Base-by-base conservation (phyloP, 1,140 invertebrate genomes). In the Sesamia nonagrioides region DNA sequence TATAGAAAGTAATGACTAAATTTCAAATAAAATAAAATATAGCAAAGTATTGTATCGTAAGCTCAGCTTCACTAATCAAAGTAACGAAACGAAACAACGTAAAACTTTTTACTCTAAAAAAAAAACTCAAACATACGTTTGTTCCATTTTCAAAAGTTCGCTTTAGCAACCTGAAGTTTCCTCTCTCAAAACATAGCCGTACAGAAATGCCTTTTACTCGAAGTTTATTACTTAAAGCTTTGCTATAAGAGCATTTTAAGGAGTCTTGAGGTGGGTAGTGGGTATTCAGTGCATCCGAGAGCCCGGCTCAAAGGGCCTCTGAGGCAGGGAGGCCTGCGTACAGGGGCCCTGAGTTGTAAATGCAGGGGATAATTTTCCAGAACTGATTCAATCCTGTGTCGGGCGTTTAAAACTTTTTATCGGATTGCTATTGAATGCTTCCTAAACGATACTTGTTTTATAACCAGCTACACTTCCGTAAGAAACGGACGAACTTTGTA, bases 251-350 rank as follows among this genome's bases (percentile, higher is more conserved):
- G 82, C 74, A 74, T 88, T 89, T 87, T 87, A 87, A 89, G 88
- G 84, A 88, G 88, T 83, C 83, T 83, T 54, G 66, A 83, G 84
- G 81, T 81, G 81, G 86, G 80, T 61, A 56, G 40, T 61, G 72
- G 42, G 56, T 86, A 89, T 87, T 86, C 82, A 80, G 84, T 86
- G 85, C 86, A 90, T 89, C 84, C 84, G 83, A 84, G 89, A 84
- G 85, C 83, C 82, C 81, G 72, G 78, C 88, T 89, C 88, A 89
- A 90, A 89, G 85, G 85, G 82, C 80, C 79, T 76, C 78, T 80
- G 71, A 45, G 69, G 71, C 61, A 73, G 72, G 77, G 61, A 76
- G 79, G 74, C 80, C 76, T 71, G 15, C 8, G 21, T 84, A 73
- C 52, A 60, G 68, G 37, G 54, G 78, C 84, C 73, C 35, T 15